These are phyloP conservation scores for Clarias pachynema DNA, from an alignment of 2,797 vertebrate genomes.

Conservation along the genomic window DNA sequence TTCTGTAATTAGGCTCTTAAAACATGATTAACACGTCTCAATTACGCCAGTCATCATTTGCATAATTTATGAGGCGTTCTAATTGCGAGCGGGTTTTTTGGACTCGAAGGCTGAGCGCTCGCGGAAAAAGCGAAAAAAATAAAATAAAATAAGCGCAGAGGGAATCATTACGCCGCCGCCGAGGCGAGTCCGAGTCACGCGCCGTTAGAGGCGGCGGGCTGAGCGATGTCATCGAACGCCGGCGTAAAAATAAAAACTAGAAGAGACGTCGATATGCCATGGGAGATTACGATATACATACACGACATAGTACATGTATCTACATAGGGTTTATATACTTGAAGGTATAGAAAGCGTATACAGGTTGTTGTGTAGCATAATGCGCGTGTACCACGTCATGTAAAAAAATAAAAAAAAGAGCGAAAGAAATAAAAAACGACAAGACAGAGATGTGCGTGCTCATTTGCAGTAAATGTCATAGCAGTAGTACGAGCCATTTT, in stretches of 20 bases:
- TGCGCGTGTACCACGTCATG: neutral
- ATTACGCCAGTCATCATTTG: conserved; percentile 92
- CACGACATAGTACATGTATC: neutral
- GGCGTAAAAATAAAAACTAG: neutral
- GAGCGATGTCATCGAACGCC: conserved; percentile 27
- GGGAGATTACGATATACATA: neutral
- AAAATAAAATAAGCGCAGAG: conserved; percentile 44
- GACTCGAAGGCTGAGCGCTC: conserved; percentile 78
- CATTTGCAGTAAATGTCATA: conserved; percentile 83
- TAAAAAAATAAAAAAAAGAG: neutral
- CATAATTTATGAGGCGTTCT: conserved; percentile 91
- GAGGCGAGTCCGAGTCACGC: conserved; percentile 56
- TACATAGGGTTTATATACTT: neutral
- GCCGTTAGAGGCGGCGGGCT: conserved; percentile 1
- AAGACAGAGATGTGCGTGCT: conserved; percentile 73
- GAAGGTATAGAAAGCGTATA: too few species aligned
- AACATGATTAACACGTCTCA: conserved; percentile 99
- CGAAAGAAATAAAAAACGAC: conserved; percentile 28
- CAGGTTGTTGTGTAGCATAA: neutral
- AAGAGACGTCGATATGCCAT: neutral
- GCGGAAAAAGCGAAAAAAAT: conserved; percentile 57
- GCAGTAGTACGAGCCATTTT: conserved; percentile 79
- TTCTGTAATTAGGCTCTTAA: conserved; percentile 99
- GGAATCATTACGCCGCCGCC: conserved; percentile 56
- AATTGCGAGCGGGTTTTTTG: conserved; percentile 56